phyloP scores from a whole-genome alignment of 2,888 invertebrate species.

The Ypsolopha scabrella region DNA sequence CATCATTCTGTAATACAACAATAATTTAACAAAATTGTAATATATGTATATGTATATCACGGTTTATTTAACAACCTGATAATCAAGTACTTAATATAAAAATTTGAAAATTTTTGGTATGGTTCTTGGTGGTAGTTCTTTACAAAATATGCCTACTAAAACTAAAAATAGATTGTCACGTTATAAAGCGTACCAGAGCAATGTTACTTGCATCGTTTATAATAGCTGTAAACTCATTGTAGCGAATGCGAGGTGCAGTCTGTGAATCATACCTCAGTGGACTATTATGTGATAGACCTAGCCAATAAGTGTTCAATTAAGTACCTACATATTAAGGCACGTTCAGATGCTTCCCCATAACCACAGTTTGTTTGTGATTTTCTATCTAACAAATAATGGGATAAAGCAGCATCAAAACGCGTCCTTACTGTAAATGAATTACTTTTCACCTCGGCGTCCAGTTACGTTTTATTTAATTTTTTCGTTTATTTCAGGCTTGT shows the following conservation, averaged over 20 bases:
- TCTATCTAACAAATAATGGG: no score
- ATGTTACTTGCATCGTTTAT: neutral
- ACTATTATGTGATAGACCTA: constrained; percentile 67
- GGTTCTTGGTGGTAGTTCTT: no score
- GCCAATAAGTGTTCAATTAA: constrained; percentile 68
- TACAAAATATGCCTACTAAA: no score
- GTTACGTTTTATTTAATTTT: constrained; percentile 12
- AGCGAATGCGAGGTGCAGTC: constrained; percentile 29
- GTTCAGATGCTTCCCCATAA: constrained; percentile 5
- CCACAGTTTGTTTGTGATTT: no score
- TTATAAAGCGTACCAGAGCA: neutral
- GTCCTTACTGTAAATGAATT: constrained; percentile 48
- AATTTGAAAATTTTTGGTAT: no score
- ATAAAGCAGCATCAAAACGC: no score
- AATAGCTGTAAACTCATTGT: neutral
- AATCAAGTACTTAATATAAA: no score
- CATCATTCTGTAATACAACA: no score
- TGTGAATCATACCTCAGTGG: constrained; percentile 61
- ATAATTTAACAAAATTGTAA: no score
- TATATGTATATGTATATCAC: no score
- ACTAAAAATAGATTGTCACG: no score
- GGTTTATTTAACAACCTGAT: no score
- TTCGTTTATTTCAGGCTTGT: constrained; percentile 11
- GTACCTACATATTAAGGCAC: constrained; percentile 24
- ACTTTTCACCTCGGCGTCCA: constrained; percentile 54